Evolutionary conservation across 2,888 invertebrate species (phyloP), one percentile per base, ranked within the genome.

Genomic region (Cerastis leucographa): DNA sequence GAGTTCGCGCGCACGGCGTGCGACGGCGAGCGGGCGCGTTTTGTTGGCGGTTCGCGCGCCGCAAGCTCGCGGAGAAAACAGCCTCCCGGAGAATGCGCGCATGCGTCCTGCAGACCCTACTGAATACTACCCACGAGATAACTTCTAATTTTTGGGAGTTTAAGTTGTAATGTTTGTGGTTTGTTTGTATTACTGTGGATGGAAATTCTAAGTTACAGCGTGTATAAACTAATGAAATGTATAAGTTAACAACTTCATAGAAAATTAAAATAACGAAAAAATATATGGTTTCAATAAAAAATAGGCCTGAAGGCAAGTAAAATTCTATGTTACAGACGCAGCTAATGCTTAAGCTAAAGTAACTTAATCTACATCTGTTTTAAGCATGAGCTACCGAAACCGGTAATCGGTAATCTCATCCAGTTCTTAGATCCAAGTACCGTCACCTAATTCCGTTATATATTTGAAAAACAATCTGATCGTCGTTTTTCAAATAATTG

Each of bases 21-120:
- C 85, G 87, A 89, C 86, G 88, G 88, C 84, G 88, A 89, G 89
- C 91, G 89, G 88, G 88, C 89, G 87, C 90, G 92, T 90, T 92
- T 90, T 87, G 86, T 87, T 87, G 85, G 85, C 87, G 84, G 88
- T 89, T 88, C 81, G 84, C 88, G 87, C 88, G 88, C 86, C 85
- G 84, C 84, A 87, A 86, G 86, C 83, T 88, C 88, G 87, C 87
- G 83, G 80, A 81, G 76, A 76, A 84, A 76, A 86, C 87, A 89
- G 86, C 87, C 85, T 65, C 73, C 86, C 78, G 78, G 85, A 85
- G 76, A 77, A 79, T 87, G 68, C 85, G 87, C 94, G 93, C 94
- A 93, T 92, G 94, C 94, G 93, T 54, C 29, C 46, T 35, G 68
- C 14, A 61, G 69, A 56, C 68, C 73, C 81, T 85, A 79, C 74